phyloP scores from a whole-genome alignment of 2,113 vertebrate species.

The Lagopus leucura region DNA sequence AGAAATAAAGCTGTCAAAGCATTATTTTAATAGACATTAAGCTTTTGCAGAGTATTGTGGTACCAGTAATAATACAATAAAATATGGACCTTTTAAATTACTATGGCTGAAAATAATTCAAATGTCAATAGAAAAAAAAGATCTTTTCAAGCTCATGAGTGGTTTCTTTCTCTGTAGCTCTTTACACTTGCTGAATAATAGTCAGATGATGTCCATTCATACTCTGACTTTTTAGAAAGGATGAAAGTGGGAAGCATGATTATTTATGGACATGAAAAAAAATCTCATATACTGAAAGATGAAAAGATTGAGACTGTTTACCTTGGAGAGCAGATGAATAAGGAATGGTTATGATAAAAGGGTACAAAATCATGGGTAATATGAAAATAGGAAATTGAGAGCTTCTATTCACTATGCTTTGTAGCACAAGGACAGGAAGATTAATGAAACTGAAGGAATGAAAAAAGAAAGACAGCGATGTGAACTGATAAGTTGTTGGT shows the following conservation, averaged over 20 bases:
- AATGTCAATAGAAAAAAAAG: slow-evolving; percentile 26
- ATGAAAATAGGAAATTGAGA: slow-evolving; percentile 21
- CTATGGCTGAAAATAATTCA: slow-evolving; percentile 24
- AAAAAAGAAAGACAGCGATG: background rate
- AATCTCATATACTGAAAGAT: background rate
- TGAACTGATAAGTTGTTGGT: background rate
- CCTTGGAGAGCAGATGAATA: background rate
- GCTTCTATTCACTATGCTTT: background rate
- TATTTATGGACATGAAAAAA: slow-evolving; percentile 9
- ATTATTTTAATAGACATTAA: slow-evolving; percentile 40
- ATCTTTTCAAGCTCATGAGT: slow-evolving; percentile 16
- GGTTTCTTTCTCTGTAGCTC: slow-evolving; percentile 29
- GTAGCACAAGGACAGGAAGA: background rate
- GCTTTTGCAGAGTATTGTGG: background rate
- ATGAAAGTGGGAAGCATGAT: slow-evolving; percentile 13
- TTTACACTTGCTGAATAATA: slow-evolving; percentile 21
- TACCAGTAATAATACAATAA: slow-evolving; percentile 28
- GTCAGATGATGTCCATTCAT: slow-evolving; percentile 40
- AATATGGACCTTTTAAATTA: slow-evolving; percentile 45
- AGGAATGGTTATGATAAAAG: background rate
- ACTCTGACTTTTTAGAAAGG: slow-evolving; percentile 20
- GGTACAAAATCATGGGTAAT: background rate
- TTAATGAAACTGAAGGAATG: background rate
- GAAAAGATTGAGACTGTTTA: slow-evolving; percentile 17
- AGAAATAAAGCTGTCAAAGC: slow-evolving; percentile 55